Conservation (phyloP, 2,797 vertebrate genomes). For the Microctenopoma stevenorrisi region DNA sequence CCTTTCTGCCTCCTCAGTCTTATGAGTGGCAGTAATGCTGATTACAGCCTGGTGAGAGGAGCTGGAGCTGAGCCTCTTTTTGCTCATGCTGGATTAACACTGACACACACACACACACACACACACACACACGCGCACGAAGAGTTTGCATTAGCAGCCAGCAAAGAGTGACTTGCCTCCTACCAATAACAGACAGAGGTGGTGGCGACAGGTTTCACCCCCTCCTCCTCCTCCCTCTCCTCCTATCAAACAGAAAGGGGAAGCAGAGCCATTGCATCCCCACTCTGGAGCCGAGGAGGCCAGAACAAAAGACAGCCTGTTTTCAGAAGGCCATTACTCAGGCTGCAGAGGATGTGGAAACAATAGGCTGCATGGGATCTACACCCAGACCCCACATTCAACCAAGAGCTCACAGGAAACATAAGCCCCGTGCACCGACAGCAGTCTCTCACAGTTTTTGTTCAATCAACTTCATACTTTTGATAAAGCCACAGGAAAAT, state of each 20-base stretch:
- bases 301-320: conserved; percentile 81
- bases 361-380: conserved; percentile 81
- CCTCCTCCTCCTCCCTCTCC: conserved; percentile 55
- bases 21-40: conserved; percentile 68
- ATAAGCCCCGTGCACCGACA: conserved; percentile 71
- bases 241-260: conserved; percentile 73
- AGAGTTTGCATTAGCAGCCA: conserved; percentile 48
- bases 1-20: conserved; percentile 41
- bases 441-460: conserved; percentile 76
- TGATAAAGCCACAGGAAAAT: conserved; percentile 60
- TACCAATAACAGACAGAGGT: conserved; percentile 66
- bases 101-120: conserved; percentile 13
- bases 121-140: conserved; percentile 14
- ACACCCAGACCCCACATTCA: conserved; percentile 79
- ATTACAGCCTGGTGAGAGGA: conserved; percentile 62
- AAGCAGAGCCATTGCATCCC: conserved; percentile 76
- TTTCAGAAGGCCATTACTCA: conserved; percentile 82
- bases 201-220: conserved; percentile 74
- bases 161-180: conserved; percentile 57
- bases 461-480: conserved; percentile 70
- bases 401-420: conserved; percentile 77
- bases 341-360: conserved; percentile 83
- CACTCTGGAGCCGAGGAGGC: conserved; percentile 74
- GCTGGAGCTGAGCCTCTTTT: conserved; percentile 61
- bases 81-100: conserved; percentile 68